Base-by-base conservation (phyloP, 2,113 vertebrate species). In the Scolopax mira region DNA sequence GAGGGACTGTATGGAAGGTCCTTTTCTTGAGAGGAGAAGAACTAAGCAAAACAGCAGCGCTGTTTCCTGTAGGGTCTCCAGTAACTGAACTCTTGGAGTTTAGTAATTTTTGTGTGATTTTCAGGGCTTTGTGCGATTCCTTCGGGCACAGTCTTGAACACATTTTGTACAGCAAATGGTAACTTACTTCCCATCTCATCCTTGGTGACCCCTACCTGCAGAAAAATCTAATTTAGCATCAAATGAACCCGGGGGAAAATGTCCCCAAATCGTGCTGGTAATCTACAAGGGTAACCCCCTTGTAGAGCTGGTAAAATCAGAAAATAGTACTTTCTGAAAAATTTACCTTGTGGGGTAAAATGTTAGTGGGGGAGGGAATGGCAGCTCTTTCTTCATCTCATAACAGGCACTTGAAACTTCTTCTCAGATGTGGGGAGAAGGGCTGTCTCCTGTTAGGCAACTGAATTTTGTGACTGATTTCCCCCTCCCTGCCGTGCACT, bases 1-100 rank as follows among this genome's bases (percentile, higher is more conserved):
- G 44, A 60, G 18, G 41, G n/a, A 17, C 10, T 37, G 13, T 21
- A 5, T 61, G 42, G 77, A 52, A 69, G 11, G 31, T 46, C 6
- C 4, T 48, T 52, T 48, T 49, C n/a, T 86, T 62, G 46, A 8
- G 15, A 42, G 70, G 21, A 67, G 9, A 46, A 70, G 44, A 69
- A 37, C 27, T 70, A 70, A 3, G 2, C 3, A 10, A 60, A 88
- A 75, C 0, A 0, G n/a, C 49, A 54, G 0, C 9, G 1, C 48
- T 31, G 15, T 67, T 82, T 79, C 19, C 51, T 3, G 0, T 10
- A 60, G 62, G 28, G 21, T 14, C 27, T 60, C 33, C 17, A 41
- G 6, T n/a, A n/a, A n/a, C n/a, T n/a, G n/a, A n/a, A n/a, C n/a
- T n/a, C n/a, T n/a, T n/a, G n/a, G n/a, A n/a, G n/a, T n/a, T n/a